Evolutionary conservation across 2,888 invertebrate species (phyloP).

Genomic region (Melanophora roralis): DNA sequence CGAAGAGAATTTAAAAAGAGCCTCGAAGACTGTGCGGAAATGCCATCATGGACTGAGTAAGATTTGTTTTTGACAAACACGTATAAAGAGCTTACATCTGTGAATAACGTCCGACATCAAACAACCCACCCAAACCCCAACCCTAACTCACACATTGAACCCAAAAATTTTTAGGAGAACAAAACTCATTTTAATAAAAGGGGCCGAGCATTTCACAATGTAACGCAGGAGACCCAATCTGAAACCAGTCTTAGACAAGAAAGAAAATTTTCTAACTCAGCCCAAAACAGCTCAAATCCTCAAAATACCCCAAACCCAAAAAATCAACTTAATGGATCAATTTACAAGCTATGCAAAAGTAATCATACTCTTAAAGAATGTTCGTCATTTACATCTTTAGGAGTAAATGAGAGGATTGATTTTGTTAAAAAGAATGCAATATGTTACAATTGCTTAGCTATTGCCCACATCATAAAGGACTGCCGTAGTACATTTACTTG

Average conservation of each 20-base stretch:
- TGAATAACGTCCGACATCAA: not conserved
- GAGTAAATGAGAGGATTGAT: not conserved
- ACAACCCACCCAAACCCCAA: not conserved
- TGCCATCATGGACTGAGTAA: not conserved
- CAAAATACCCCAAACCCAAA: not conserved
- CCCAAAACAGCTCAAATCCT: not conserved
- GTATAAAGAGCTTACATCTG: not conserved
- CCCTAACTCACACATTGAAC: no score
- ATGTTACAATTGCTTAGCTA: not conserved
- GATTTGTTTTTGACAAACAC: constrained; percentile 3
- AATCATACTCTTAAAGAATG: not conserved
- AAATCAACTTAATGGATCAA: not conserved
- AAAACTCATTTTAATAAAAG: not conserved
- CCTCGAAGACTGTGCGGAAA: not conserved
- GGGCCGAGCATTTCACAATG: not conserved
- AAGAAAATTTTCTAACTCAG: no score
- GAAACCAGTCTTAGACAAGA: no score
- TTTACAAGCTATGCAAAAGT: not conserved
- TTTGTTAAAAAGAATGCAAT: not conserved
- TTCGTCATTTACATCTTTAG: not conserved
- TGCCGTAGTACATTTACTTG: not conserved
- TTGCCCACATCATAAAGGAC: not conserved
- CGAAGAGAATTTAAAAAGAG: not conserved
- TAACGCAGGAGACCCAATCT: not conserved
- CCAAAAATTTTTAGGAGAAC: not conserved